Evolutionary conservation across 23 tunicate genomes (phyloP), one percentile per base, ranked within the genome.

Genomic region (Trididemnum miniatum): DNA sequence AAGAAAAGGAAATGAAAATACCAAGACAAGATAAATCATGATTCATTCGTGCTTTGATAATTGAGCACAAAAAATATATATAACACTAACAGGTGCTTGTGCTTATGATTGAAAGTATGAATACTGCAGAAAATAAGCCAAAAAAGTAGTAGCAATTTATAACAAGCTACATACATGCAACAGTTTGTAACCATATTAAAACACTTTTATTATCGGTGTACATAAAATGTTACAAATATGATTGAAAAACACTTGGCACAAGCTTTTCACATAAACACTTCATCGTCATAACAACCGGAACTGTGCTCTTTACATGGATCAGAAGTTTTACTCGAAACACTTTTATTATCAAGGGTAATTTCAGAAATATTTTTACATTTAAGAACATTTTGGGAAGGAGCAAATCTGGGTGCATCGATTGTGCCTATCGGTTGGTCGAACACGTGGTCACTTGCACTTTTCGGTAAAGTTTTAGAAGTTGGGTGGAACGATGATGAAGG

Each of bases 191-290:
- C 9, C 15, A 15, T 9, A 44, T 44, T 7, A 7, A 44, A 15
- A 15, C 54, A 44, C 15, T 7, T 44, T 44, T 9, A 44, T n/a
- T n/a, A n/a, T n/a, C n/a, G n/a, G n/a, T n/a, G n/a, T n/a, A n/a
- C n/a, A n/a, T n/a, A n/a, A n/a, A n/a, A n/a, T n/a, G n/a, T n/a
- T n/a, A n/a, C n/a, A n/a, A n/a, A n/a, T n/a, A n/a, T n/a, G n/a
- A n/a, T n/a, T n/a, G n/a, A n/a, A n/a, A n/a, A n/a, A n/a, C n/a
- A n/a, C n/a, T n/a, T n/a, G n/a, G n/a, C n/a, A n/a, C n/a, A n/a
- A n/a, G n/a, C 18, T 18, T 49, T n/a, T 74, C 30, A 74, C 79
- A 74, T 74, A 40, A 74, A 74, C 59, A 74, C 79, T 74, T 74
- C 79, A 49, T 74, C 79, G 38, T 74, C 79, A 28, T 38, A 74